phyloP scores from a whole-genome alignment of 2,888 invertebrate genomes.

The Oligia latruncula region DNA sequence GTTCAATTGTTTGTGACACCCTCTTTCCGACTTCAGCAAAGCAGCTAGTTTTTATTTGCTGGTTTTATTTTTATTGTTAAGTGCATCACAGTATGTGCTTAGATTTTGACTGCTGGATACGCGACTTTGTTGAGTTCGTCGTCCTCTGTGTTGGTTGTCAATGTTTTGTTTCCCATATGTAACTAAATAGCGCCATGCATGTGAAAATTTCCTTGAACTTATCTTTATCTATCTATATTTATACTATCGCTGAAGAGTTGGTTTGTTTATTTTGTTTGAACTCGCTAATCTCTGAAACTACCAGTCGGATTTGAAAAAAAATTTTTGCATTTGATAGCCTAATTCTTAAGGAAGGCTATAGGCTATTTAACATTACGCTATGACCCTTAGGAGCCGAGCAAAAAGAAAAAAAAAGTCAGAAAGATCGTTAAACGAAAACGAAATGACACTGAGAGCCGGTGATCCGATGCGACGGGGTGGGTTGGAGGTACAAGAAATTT shows the following conservation, averaged over 20 bases:
- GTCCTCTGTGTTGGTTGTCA: neutral
- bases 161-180: neutral
- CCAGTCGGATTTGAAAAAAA: too few relatives aligned
- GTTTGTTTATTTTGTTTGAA: too few relatives aligned
- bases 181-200: neutral
- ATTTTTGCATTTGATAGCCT: too few relatives aligned
- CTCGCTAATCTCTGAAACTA: too few relatives aligned
- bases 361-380: neutral
- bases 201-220: neutral
- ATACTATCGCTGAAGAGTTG: too few relatives aligned
- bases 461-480: neutral
- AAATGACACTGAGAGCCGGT: neutral
- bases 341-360: neutral
- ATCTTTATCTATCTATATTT: too few relatives aligned
- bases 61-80: slow-evolving; percentile 2
- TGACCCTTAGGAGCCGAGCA: neutral
- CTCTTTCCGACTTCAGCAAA: slow-evolving; percentile 24
- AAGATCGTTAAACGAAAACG: neutral
- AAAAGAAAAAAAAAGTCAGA: neutral
- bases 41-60: slow-evolving; percentile 2
- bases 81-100: neutral
- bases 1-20: slow-evolving; percentile 34
- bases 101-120: neutral
- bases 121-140: neutral
- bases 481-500: neutral